Percentiles rank a stretch among this genome's conserved stretches.
Evolutionary conservation across 2,888 invertebrate genomes (phyloP).

Genomic region (Emmelina monodactyla): DNA sequence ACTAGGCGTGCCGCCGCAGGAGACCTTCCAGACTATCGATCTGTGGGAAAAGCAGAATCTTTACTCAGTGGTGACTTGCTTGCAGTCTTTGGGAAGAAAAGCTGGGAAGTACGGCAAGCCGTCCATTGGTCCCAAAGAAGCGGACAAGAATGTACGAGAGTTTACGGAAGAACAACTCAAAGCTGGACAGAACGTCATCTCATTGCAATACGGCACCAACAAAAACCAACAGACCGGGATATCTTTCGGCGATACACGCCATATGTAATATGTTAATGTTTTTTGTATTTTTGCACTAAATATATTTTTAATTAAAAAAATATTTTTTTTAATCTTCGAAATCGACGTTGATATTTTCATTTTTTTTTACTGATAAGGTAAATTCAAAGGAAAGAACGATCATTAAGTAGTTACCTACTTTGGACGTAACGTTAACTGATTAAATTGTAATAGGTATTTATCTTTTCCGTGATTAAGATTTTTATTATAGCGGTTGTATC

Average conservation of each 20-base stretch:
- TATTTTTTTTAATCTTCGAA: too few relatives aligned
- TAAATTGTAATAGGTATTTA: too few relatives aligned
- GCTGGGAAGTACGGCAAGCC: conserved; percentile 85
- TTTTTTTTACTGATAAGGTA: too few relatives aligned
- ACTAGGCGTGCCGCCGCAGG: conserved; percentile 91
- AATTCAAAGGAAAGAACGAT: too few relatives aligned
- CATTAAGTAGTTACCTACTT: too few relatives aligned
- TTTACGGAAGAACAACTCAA: conserved; percentile 94
- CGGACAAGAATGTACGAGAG: conserved; percentile 91
- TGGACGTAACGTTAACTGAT: too few relatives aligned
- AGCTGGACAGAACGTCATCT: conserved; percentile 92
- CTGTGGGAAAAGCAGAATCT: conserved; percentile 96
- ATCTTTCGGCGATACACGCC: conserved; percentile 94
- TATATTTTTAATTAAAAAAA: too few relatives aligned
- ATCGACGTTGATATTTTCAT: too few relatives aligned
- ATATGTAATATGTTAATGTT: conserved; percentile 77
- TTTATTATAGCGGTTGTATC: too few relatives aligned
- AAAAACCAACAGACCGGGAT: conserved; percentile 96
- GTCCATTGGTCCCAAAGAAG: conserved; percentile 94
- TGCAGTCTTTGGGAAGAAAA: conserved; percentile 94
- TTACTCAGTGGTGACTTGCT: conserved; percentile 94
- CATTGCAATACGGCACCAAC: conserved; percentile 95
- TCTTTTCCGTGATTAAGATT: too few relatives aligned
- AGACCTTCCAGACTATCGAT: conserved; percentile 98
- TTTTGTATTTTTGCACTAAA: neutral